Base-by-base conservation (phyloP, 2,797 vertebrate species). In the Naso thynnoides region DNA sequence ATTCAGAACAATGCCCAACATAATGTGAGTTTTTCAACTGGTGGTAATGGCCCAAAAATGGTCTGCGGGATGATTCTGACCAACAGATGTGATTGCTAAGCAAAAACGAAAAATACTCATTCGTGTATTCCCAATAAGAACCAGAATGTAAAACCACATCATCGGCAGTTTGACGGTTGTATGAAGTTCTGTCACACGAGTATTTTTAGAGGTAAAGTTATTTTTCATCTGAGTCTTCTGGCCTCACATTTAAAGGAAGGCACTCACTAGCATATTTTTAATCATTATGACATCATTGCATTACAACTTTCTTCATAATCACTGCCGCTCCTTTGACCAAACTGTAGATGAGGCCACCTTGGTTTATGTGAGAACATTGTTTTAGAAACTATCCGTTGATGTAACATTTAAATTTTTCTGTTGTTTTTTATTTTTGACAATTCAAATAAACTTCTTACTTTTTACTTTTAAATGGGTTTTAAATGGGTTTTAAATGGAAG, bases 1-100 rank as follows among this genome's bases (percentile, higher is more conserved):
- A 83, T 89, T 77, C 80, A 83, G 76, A 78, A 82, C 90, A 89
- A 83, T 85, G 70, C 52, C 16, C 23, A 2, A 66, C 80, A 86
- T 70, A 88, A 89, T 76, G 33, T 63, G 64, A 70, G 41, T 64
- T 71, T 73, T 81, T 85, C 82, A 87, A 87, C 84, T 77, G 67
- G 80, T 88, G 70, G 82, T 70, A 73, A 36, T 7, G 50, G 44
- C 47, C n/a, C 6, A 14, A 55, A 73, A 77, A 54, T 59, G 57
- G 62, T 60, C 44, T 84, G 77, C 85, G 72, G 64, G 61, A 74
- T 59, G 5, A 4, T 55, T 83, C 33, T 47, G 52, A 65, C 45
- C 36, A 75, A 38, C 26, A 48, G 24, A 65, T 11, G 19, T 72
- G 29, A 54, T 26, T 5, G 14, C 24, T 59, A 33, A 23, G 6